Conservation (phyloP, 1,140 invertebrate species). For the Ceratitis capitata region DNA sequence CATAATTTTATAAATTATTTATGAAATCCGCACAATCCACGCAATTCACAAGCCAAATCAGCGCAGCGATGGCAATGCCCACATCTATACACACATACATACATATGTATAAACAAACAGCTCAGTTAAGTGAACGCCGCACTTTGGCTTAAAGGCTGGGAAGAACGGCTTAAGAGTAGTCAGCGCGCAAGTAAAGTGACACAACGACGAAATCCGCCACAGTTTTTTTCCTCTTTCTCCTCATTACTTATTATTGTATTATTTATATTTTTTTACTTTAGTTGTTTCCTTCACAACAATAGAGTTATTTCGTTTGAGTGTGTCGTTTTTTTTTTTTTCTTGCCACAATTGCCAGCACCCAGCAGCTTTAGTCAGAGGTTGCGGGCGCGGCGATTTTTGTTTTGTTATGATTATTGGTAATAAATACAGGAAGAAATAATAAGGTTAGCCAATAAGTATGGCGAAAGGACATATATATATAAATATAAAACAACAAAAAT, state of each 20-base stretch:
- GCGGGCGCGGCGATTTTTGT: conserved; percentile 55
- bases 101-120: too few species aligned
- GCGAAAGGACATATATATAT: neutral
- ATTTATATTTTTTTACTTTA: neutral
- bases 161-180: conserved; percentile 62
- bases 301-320: neutral
- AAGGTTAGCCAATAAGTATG: conserved; percentile 47
- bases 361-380: conserved; percentile 42
- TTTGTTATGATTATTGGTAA: conserved; percentile 65
- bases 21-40: conserved; percentile 46
- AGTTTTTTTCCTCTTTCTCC: conserved; percentile 47
- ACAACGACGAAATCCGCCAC: conserved; percentile 60
- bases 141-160: conserved; percentile 41
- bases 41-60: conserved; percentile 15
- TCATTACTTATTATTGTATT: neutral
- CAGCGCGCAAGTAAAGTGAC: conserved; percentile 53
- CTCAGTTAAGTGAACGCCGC: conserved; percentile 6
- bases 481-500: conserved; percentile 20
- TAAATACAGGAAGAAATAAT: conserved; percentile 65
- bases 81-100: too few species aligned
- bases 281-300: too few species aligned
- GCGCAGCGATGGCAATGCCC: conserved; percentile 40
- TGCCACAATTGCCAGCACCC: neutral
- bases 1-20: conserved; percentile 56
- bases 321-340: neutral